These are phyloP conservation scores for Perognathus longimembris DNA, from an alignment of 2,113 vertebrate genomes.

Conservation along the genomic window DNA sequence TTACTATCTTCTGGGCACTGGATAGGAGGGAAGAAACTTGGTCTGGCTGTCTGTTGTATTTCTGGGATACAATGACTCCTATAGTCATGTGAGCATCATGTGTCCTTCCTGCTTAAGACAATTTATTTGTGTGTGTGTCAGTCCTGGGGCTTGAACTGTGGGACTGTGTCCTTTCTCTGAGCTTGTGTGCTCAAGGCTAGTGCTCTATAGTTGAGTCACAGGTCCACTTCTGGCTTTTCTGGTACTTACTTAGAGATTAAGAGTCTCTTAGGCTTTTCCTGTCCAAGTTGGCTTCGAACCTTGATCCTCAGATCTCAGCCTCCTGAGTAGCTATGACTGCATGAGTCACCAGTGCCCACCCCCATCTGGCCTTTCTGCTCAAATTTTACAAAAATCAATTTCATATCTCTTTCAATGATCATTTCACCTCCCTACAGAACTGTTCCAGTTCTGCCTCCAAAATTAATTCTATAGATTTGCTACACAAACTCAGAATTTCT, in stretches of 20 bases:
- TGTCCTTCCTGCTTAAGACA: not conserved
- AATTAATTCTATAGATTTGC: not conserved
- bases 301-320: no score
- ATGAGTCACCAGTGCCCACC: no score
- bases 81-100: not conserved
- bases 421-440: not conserved
- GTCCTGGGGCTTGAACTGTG: no score
- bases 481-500: slow-evolving; percentile 21
- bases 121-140: no score
- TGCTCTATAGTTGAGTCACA: no score
- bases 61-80: not conserved
- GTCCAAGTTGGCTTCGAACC: no score
- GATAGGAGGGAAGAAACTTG: not conserved
- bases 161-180: no score
- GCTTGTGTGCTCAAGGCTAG: no score
- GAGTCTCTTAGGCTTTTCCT: no score
- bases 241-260: no score
- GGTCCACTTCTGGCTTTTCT: no score
- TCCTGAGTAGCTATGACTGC: no score
- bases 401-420: not conserved
- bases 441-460: not conserved
- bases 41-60: not conserved
- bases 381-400: slow-evolving; percentile 28
- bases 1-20: slow-evolving; percentile 19
- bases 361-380: not conserved